These are phyloP conservation scores for Paradoxurus hermaphroditus DNA, from an alignment of 2,113 vertebrate genomes.

Conservation along the genomic window DNA sequence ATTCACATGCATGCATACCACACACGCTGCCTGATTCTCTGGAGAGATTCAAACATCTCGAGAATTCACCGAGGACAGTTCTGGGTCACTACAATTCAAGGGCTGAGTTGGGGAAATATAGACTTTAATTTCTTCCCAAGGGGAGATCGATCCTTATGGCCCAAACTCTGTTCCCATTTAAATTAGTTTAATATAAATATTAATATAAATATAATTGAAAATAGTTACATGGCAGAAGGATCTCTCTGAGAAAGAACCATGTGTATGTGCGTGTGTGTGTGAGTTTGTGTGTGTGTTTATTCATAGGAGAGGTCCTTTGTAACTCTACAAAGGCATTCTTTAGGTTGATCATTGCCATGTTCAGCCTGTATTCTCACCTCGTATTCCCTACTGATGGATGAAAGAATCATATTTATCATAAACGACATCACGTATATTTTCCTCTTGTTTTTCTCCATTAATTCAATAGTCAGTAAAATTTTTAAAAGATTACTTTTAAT, in stretches of 20 bases:
- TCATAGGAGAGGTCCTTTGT: not conserved
- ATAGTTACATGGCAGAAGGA: not conserved
- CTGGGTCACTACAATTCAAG: not conserved
- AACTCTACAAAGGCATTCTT: not conserved
- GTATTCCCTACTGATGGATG: not conserved
- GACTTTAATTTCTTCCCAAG: not conserved
- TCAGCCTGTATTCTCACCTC: not conserved
- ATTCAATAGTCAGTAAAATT: not conserved
- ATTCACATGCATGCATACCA: not conserved
- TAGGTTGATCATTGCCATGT: too few species aligned
- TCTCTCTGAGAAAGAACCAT: not conserved
- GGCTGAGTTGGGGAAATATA: not conserved
- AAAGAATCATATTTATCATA: not conserved
- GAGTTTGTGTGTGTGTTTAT: not conserved
- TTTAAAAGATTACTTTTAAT: not conserved
- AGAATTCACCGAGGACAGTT: not conserved
- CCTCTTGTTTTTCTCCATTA: not conserved
- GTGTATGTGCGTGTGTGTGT: not conserved
- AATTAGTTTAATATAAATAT: too few species aligned
- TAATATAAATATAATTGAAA: not conserved
- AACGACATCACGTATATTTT: not conserved
- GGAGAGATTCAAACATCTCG: not conserved
- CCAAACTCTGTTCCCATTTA: not conserved
- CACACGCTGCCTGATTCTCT: not conserved
- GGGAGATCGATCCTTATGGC: not conserved